phyloP scores from a whole-genome alignment of 2,113 vertebrate genomes.

The Rousettus leschenaultii region DNA sequence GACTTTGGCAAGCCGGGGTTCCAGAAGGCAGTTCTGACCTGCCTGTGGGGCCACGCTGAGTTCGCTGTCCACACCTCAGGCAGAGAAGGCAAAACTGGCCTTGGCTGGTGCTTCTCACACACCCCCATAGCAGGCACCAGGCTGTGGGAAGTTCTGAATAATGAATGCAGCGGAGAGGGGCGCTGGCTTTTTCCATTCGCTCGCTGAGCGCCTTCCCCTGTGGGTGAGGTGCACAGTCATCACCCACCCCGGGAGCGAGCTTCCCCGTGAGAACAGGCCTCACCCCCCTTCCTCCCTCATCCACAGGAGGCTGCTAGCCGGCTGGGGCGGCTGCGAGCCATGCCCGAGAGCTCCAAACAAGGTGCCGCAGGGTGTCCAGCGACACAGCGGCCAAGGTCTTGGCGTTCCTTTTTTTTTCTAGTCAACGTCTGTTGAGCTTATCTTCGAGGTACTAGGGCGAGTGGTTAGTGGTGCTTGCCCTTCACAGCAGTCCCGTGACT shows the following conservation, averaged over 20 bases:
- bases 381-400: neutral
- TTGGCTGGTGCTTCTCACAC: neutral
- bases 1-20: neutral
- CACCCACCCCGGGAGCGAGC: slow-evolving; percentile 35
- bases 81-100: neutral
- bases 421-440: neutral
- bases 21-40: too few species aligned
- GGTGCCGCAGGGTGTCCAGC: neutral
- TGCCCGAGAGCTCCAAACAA: neutral
- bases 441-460: neutral
- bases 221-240: slow-evolving; percentile 43
- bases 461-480: neutral
- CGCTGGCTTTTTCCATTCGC: slow-evolving; percentile 61
- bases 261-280: slow-evolving; percentile 25
- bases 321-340: neutral
- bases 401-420: neutral
- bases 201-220: neutral
- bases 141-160: slow-evolving; percentile 58
- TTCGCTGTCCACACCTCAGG: neutral
- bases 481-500: neutral
- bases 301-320: neutral
- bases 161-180: slow-evolving; percentile 43
- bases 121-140: neutral
- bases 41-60: neutral
- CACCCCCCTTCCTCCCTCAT: neutral